phyloP scores from a whole-genome alignment of 2,888 invertebrate species.

The Apodemia mormo region DNA sequence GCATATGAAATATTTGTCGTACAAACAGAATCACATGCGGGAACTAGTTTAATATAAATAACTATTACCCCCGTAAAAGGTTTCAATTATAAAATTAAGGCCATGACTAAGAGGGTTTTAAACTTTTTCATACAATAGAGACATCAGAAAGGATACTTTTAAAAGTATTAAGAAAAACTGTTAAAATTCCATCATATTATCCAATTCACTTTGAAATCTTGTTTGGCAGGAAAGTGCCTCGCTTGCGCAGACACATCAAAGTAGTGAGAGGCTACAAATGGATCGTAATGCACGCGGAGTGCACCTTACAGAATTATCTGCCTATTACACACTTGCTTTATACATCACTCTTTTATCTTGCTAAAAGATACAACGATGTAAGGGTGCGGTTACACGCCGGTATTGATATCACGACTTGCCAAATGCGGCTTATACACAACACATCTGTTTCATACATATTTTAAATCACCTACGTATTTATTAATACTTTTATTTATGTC shows the following conservation, averaged over 20 bases:
- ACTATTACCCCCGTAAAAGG: not conserved
- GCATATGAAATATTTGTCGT: too few species aligned
- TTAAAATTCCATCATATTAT: slow-evolving; percentile 18
- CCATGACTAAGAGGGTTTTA: slow-evolving; percentile 11
- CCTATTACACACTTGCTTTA: slow-evolving; percentile 79
- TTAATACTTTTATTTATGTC: too few species aligned
- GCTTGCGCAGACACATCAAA: slow-evolving; percentile 40
- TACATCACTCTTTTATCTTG: slow-evolving; percentile 60
- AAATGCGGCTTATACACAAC: not conserved
- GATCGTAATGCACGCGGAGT: slow-evolving; percentile 63
- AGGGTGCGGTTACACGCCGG: slow-evolving; percentile 51
- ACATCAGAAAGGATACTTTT: slow-evolving; percentile 1
- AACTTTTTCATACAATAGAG: not conserved
- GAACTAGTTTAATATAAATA: slow-evolving; percentile 5
- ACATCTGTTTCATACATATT: too few species aligned
- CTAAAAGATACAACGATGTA: slow-evolving; percentile 50
- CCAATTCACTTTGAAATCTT: slow-evolving; percentile 30
- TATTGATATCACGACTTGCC: slow-evolving; percentile 43
- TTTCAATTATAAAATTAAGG: slow-evolving; percentile 6
- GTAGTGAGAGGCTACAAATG: slow-evolving; percentile 53
- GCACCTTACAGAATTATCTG: slow-evolving; percentile 69
- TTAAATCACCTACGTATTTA: too few species aligned
- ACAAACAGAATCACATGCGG: not conserved
- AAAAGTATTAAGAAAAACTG: slow-evolving; percentile 16
- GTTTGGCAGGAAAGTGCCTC: slow-evolving; percentile 27